Evolutionary conservation across 2,888 invertebrate species (phyloP), one percentile per base, ranked within the genome.

Genomic region (Trachelus troglodyta): DNA sequence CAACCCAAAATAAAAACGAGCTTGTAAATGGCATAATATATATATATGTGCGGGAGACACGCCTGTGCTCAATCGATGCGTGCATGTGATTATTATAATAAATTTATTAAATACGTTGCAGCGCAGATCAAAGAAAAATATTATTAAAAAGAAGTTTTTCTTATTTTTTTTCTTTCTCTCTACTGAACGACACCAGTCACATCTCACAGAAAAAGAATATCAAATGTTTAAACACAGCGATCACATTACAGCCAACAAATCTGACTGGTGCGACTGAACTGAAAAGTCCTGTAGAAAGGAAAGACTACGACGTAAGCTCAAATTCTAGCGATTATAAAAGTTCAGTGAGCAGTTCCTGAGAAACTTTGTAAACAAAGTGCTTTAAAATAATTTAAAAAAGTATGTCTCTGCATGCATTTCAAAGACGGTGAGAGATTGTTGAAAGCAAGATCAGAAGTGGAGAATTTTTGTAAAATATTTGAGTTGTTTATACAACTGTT

Each of bases 1-100:
- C 85, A 90, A 90, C 87, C 87, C 86, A 86, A 69, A 56, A 75
- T 69, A 76, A 80, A 80, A 75, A 75, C 73, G 31, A 75, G 77
- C 76, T 76, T 69, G 69, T 56, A 56, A 56, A 56, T 56, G 23
- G 56, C 56, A 56, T 23, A 56, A 23, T 9, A 56, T 31, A 31
- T 1, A 9, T 56, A 56, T 23, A 23, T 56, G 9, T 23, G 23
- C 9, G 23, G 6, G 56, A 56, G 56, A 23, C 23, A 56, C 56
- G 56, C 23, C 56, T 56, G 56, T 56, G 56, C 56, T 56, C 23
- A 56, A 9, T 23, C 23, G 56, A 56, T 56, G 23, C 56, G 56
- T 56, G 56, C 56, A 56, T 56, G 56, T 56, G 23, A 56, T 56
- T 56, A 56, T 56, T 23, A 56, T 23, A 23, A 23, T 9, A 9